Conservation (phyloP, 2,797 vertebrate genomes). For the Falco rusticolus region DNA sequence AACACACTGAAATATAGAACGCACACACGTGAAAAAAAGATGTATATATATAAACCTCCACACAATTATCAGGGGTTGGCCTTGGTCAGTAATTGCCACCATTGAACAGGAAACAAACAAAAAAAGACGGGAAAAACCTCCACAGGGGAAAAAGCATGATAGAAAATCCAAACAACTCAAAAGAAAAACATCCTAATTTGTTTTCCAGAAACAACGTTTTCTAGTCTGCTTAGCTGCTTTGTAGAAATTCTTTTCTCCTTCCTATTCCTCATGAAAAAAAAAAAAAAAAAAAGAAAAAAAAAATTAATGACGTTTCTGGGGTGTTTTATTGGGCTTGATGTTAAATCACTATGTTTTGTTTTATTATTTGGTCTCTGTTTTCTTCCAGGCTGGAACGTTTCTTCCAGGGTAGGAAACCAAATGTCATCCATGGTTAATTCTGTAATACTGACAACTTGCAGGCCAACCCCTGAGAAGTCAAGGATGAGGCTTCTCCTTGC, state of each 20-base stretch:
- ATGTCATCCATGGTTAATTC: constrained; percentile 48
- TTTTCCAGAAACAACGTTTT: neutral
- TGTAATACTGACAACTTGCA: constrained; percentile 22
- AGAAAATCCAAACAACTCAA: neutral
- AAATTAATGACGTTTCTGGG: neutral
- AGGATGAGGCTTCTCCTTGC: constrained; percentile 58
- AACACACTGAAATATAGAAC: constrained; percentile 75
- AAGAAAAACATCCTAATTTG: neutral
- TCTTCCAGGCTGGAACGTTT: constrained; percentile 29
- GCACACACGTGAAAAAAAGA: constrained; percentile 23
- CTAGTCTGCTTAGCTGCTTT: neutral
- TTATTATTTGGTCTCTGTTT: constrained; percentile 39
- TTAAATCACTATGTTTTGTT: neutral
- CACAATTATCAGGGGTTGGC: constrained; percentile 67
- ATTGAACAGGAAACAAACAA: constrained; percentile 41
- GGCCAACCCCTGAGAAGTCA: constrained; percentile 75
- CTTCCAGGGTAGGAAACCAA: constrained; percentile 45
- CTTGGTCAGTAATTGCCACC: constrained; percentile 53
- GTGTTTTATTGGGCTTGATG: neutral
- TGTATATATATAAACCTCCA: constrained; percentile 73
- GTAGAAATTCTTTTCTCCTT: neutral
- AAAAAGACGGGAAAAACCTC: neutral
- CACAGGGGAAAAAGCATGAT: neutral
- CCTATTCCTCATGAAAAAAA: neutral
- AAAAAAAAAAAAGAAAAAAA: neutral